Base-by-base conservation (phyloP, 2,888 invertebrate species). In the Coecobrya sp. region DNA sequence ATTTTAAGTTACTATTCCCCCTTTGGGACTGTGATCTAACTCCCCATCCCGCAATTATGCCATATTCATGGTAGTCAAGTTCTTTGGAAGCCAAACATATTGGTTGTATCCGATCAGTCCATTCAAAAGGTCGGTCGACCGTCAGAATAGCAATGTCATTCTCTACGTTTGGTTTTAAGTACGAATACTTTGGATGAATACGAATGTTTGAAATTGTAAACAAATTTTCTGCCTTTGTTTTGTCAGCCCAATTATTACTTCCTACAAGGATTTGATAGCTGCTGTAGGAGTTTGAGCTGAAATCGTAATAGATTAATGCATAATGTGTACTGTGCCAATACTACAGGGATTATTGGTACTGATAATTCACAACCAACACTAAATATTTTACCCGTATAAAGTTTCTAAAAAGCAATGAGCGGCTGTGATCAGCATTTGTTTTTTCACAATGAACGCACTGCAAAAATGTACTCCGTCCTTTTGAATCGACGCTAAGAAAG, bases 141-240 rank as follows among this genome's bases (percentile, higher is more conserved):
- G 81, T 85, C 8, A 93, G 7, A 25, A 93, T n/a, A 4, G 93
- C 92, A 19, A 93, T 92, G 65, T 93, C 93, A 49, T 92, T 93
- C 19, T 91, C 92, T 19, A 93, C 89, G 52, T 93, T 82, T 45
- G 93, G 93, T 45, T 92, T 89, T 8, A 93, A 30, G 19, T 92
- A 92, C 13, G 93, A 92, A 19, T 92, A 93, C 13, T 86, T 36
- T 1, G 90, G 90, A 59, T 93, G 93, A 62, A 91, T 86, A 4
- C 10, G 42, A 11, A 93, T 30, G 27, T 30, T 10, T 8, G 65
- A 55, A 16, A 93, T 87, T 42, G 36, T 22, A n/a, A 49, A 85
- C 19, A 79, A 19, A n/a, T 89, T 89, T 36, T 52, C 3, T 10
- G 19, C 0, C 13, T 79, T 86, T 22, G 36, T 19, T 19, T 11